A percentile compares a stretch with the other conserved stretches of the same genome.
These are phyloP conservation scores for Eulemur coronatus DNA, from an alignment of 2,797 vertebrate genomes.

Conservation along the genomic window DNA sequence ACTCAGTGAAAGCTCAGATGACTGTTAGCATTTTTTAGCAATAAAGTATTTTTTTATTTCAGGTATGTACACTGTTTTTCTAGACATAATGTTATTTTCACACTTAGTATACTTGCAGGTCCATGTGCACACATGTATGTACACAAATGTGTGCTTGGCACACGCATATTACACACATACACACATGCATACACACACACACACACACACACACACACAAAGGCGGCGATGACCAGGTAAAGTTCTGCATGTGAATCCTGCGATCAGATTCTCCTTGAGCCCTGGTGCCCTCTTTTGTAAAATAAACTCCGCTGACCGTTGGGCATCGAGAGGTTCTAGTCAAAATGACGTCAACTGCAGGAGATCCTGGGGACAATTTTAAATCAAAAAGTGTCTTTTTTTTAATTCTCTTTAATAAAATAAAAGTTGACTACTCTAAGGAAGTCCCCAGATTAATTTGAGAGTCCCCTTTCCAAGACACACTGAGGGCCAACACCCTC, in stretches of 20 bases:
- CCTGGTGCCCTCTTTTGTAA: neutral
- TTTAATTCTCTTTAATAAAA: neutral
- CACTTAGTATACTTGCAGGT: neutral
- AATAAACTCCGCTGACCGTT: neutral
- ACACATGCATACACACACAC: accelerated
- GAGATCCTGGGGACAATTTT: neutral
- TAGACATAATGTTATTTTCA: neutral
- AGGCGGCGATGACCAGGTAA: neutral
- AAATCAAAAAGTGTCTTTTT: neutral
- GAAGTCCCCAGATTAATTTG: neutral
- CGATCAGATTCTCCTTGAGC: neutral
- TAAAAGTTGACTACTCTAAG: neutral
- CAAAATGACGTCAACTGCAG: neutral
- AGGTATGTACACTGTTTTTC: neutral
- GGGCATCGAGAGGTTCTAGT: neutral
- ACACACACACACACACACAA: too few species aligned
- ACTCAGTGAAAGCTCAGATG: neutral
- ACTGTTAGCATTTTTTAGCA: neutral
- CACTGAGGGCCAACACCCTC: accelerated
- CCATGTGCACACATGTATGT: neutral
- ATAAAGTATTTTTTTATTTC: neutral
- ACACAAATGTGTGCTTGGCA: neutral
- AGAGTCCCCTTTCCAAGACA: neutral
- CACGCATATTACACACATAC: accelerated
- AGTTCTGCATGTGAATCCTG: accelerated